Base-by-base conservation (phyloP, 2,888 invertebrate species). In the Cacoxenus indagator region DNA sequence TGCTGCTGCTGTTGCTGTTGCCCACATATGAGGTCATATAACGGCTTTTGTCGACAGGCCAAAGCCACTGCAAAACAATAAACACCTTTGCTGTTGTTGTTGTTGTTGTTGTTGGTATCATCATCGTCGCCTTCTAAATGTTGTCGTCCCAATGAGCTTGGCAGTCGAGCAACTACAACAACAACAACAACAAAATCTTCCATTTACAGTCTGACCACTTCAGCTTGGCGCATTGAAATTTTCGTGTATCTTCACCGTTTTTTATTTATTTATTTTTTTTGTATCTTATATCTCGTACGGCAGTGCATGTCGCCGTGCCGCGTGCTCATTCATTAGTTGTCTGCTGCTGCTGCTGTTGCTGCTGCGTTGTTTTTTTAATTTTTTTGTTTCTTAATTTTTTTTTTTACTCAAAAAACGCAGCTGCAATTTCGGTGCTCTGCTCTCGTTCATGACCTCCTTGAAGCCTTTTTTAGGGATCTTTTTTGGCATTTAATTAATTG, bases 401-500 rank as follows among this genome's bases (percentile, higher is more conserved):
- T 37, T 37, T 37, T 37, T 5, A 14, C 5, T 11, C 14, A 37
- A 37, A 37, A 37, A 37, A 11, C 14, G 37, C 73, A 78, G 70
- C 73, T 73, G 74, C 73, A 46, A n/a, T 67, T 70, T 72, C 72
- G 70, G 55, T 14, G 37, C 14, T 37, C 14, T 37, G 5, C 37
- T 8, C 37, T 37, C 37, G 2, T 37, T 14, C 14, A 2, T 37
- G 5, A 14, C 37, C 14, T 8, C 37, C 37, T 37, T 37, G 37
- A 4, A 14, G 37, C 4, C 70, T 73, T 46, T 62, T 43, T 65
- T 26, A 29, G 45, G 26, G 22, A 64, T 70, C 43, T 46, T 37
- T 4, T 17, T 57, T 48, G 74, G 69, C 67, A 74, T 75, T 75
- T 75, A 67, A 73, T 75, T 76, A 69, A 69, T 75, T 73, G 73